Base-by-base conservation (phyloP, 2,113 vertebrate genomes). In the Thunnus maccoyii region DNA sequence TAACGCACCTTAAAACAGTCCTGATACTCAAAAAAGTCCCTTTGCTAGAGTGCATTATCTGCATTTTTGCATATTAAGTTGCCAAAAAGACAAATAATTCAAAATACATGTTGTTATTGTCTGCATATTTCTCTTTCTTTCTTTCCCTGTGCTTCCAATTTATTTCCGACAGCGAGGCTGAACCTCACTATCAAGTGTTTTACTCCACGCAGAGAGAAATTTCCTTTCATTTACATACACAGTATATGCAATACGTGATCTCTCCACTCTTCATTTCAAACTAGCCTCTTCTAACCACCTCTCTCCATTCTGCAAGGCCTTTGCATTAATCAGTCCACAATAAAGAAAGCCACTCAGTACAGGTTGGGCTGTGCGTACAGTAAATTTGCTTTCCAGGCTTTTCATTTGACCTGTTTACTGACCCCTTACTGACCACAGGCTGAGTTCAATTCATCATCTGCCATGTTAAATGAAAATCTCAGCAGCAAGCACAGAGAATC, bases 1-100 rank as follows among this genome's bases (percentile, higher is more conserved):
- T 88, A 86, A 84, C 70, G 22, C 47, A 32, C 74, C 32, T 85
- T 46, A 30, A 83, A 72, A 8, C 7, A 36, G 5, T 36, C 32
- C 5, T 36, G 32, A 36, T 36, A 8, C 32, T 36, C 32, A 36
- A 36, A 36, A 36, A 7, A 36, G 32, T 36, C 32, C 32, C 32
- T 36, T 36, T 36, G 32, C 32, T 36, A 7, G 5, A 36, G 32
- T 5, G 32, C 5, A 1, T 78, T 71, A 78, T 85, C 75, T 78
- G 44, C 50, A 44, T 78, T 48, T 66, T 50, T 67, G 18, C 65
- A 27, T n/a, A 13, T 10, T 48, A 20, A 61, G 27, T 41, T 74
- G 14, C 64, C 52, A 22, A 2, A 20, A 25, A 61, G 61, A 86
- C 55, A 76, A 55, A 68, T 74, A 44, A 61, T 74, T 50, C 3